Evolutionary conservation across 2,113 vertebrate genomes (phyloP).

Genomic region (Dromas ardeola): DNA sequence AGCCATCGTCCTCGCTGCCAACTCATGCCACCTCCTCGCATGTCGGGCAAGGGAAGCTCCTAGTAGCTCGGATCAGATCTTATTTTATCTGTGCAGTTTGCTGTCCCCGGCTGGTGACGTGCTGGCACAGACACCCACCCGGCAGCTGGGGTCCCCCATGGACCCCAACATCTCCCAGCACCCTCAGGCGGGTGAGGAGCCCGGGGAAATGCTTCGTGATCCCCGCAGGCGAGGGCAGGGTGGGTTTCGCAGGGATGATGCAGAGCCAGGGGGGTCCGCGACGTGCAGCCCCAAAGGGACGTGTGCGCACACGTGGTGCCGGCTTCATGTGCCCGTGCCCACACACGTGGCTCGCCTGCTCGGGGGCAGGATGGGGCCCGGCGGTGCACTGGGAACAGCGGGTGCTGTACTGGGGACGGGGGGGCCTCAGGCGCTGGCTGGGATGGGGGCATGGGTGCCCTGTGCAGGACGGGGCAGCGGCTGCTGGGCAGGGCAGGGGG

Average conservation of each 20-base stretch:
- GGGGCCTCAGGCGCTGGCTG: background rate
- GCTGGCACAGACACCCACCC: background rate
- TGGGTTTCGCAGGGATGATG: background rate
- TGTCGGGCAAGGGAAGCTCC: background rate
- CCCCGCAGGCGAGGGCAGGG: fast-evolving
- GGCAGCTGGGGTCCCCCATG: background rate
- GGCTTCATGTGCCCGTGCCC: fast-evolving
- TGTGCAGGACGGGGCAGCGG: background rate
- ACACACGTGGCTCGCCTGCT: fast-evolving
- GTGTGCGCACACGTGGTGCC: background rate
- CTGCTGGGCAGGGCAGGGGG: background rate
- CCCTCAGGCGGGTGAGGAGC: background rate
- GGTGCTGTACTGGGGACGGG: background rate
- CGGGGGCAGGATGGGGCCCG: background rate
- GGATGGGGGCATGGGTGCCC: background rate
- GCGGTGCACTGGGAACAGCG: fast-evolving
- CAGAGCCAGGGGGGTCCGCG: background rate
- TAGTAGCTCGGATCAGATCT: background rate
- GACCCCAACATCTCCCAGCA: background rate
- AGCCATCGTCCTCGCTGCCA: fast-evolving
- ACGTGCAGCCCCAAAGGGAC: fast-evolving
- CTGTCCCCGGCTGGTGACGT: fast-evolving
- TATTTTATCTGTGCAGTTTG: background rate
- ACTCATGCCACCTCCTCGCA: fast-evolving
- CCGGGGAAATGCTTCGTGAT: background rate